Evolutionary conservation across 2,113 vertebrate species (phyloP), one percentile per base, ranked within the genome.

Genomic region (Plecotus auritus): DNA sequence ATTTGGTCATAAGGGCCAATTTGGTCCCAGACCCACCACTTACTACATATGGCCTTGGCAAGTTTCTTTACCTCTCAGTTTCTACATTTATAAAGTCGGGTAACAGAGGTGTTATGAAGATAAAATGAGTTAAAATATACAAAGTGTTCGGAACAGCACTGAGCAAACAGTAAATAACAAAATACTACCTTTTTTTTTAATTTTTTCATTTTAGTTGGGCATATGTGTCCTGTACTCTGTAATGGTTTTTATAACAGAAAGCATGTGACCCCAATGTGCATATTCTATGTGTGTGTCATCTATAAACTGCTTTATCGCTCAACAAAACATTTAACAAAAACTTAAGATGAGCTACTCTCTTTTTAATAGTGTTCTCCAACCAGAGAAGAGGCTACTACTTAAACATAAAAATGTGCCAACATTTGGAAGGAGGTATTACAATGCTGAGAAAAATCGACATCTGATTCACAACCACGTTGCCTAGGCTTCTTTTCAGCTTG

Each of bases 361-460:
- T 90, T 56, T 20, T 18, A 87, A 85, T 16, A 35, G 35, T 88
- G 67, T 87, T 78, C 45, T 87, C 35, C 70, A 61, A 47, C n/a
- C 56, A 85, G 42, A 17, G 77, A 89, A 14, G 2, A 30, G 35
- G 9, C 23, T 64, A 92, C 10, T 49, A 69, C 42, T n/a, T 56
- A 69, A 91, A 85, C 16, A 90, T 5, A 5, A 83, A 92, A 82
- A 85, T 2, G 23, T 67, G 16, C 13, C n/a, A 66, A 37, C 4
- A 42, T 91, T 77, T 69, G 83, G 56, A 86, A 94, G 80, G 56
- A 89, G 94, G 91, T 23, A 47, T 12, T 70, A 69, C 37, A 91
- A 85, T 37, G 49, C 18, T 72, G 49, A 83, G n/a, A 82, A n/a
- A 61, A 93, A 92, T 9, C 12, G 47, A 20, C 8, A 42, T 20